Evolutionary conservation across 2,888 invertebrate genomes (phyloP), one percentile per base, ranked within the genome.

Genomic region (Drosophila subquinaria): DNA sequence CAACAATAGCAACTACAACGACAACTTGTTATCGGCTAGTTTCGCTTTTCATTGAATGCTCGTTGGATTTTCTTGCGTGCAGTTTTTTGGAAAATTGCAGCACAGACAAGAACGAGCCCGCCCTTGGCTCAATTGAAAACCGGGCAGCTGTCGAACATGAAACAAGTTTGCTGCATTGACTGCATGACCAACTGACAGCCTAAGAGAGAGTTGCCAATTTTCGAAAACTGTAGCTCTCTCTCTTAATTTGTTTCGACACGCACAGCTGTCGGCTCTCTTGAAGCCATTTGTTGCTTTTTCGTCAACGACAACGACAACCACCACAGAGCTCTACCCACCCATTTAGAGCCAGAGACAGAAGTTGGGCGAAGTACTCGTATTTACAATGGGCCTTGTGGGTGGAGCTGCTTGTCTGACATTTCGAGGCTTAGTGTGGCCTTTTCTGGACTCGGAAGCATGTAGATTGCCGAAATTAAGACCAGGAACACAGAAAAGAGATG

Each of bases 101-200:
- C 79, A 63, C 48, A 61, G 67, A 63, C 53, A 55, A 75, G 69
- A 87, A 87, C 86, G 64, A 74, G 86, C 79, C 86, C 86, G 86
- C 86, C 86, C 88, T 87, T 87, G 86, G 85, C 82, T 87, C 76
- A 73, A 76, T 74, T 73, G 66, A 65, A 75, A 76, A 74, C 69
- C 68, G 53, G 57, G 62, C 70, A 70, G 64, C 69, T 69, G 72
- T 77, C 73, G 65, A 71, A 82, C 77, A 73, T 57, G 56, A 82
- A 77, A 72, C 81, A 69, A 73, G 77, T 82, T 84, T 84, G 56
- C 40, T 59, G 42, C 59, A 66, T 60, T 79, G 75, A 57, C n/a
- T 52, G 63, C 65, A 63, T 67, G 52, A 69, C 69, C 59, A 66
- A 68, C 51, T 52, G 55, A 50, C 13, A 38, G 35, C 15, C 53